These are phyloP conservation scores for Euproctis similis DNA, from an alignment of 2,888 invertebrate species.

Conservation along the genomic window DNA sequence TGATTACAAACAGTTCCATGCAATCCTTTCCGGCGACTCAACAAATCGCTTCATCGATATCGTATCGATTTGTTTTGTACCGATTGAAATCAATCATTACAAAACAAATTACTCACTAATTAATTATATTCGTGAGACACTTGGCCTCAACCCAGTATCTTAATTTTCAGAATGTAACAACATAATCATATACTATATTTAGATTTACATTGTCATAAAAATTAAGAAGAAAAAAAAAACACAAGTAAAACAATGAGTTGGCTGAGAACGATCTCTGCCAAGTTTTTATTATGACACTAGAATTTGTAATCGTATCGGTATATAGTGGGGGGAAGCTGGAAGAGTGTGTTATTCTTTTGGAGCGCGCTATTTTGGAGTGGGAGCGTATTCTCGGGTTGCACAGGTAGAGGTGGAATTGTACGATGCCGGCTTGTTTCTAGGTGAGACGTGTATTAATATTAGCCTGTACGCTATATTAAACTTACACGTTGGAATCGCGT, in stretches of 20 bases:
- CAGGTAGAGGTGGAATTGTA: conserved; percentile 48
- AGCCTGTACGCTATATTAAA: conserved; percentile 52
- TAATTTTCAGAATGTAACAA: conserved; percentile 16
- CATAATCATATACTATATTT: conserved; percentile 37
- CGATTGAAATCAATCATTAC: no score
- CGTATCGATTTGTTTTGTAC: no score
- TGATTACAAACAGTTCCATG: no score
- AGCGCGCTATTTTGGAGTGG: conserved; percentile 45
- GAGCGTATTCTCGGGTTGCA: conserved; percentile 28
- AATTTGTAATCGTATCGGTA: conserved; percentile 16
- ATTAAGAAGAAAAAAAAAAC: no score
- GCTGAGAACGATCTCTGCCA: conserved; percentile 21
- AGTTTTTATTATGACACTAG: conserved; percentile 11
- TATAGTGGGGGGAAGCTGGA: conserved; percentile 30
- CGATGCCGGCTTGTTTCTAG: conserved; percentile 40
- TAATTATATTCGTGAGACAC: conserved; percentile 20
- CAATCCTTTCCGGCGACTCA: no score
- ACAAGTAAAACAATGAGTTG: conserved; percentile 19
- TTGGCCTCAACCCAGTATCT: conserved; percentile 37
- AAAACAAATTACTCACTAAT: no score
- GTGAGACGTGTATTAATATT: conserved; percentile 55
- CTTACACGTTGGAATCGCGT: no score
- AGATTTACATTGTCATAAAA: conserved; percentile 46
- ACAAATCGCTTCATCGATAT: no score
- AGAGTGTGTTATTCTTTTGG: conserved; percentile 27